phyloP scores from a whole-genome alignment of 2,113 vertebrate genomes.

The Polypterus bichir region DNA sequence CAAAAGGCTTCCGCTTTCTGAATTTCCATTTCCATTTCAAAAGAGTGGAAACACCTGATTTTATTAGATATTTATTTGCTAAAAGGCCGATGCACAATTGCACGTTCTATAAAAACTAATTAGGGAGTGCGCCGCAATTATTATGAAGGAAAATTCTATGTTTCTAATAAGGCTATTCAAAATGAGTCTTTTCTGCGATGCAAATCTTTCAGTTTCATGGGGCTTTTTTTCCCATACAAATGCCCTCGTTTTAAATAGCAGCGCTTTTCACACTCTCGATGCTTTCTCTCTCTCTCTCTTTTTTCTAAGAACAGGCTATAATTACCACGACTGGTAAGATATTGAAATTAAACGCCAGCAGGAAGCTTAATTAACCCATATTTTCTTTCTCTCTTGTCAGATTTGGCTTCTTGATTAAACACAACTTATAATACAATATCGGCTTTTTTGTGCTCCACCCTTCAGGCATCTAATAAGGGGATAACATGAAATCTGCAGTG shows the following conservation, averaged over 20 bases:
- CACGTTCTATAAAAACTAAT: too few species aligned
- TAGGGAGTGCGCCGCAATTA: too few species aligned
- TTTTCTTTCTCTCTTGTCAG: constrained; percentile 44
- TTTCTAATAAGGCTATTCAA: too few species aligned
- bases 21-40: neutral
- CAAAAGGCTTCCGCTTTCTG: neutral
- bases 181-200: too few species aligned
- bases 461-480: too few species aligned
- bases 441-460: constrained; percentile 9
- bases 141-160: too few species aligned
- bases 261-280: too few species aligned
- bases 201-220: too few species aligned
- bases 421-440: constrained; percentile 32
- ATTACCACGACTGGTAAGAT: constrained; percentile 31
- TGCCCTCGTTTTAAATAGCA: too few species aligned
- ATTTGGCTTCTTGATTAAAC: constrained; percentile 46
- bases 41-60: neutral
- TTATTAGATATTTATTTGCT: neutral
- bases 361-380: constrained; percentile 44
- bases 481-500: too few species aligned
- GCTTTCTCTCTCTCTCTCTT: constrained; percentile 15
- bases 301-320: constrained; percentile 41
- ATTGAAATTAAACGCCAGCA: constrained; percentile 30
- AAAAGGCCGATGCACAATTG: neutral
- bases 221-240: too few species aligned